Base-by-base conservation (phyloP, 2,888 invertebrate genomes). In the Pristionchus maxplancki region DNA sequence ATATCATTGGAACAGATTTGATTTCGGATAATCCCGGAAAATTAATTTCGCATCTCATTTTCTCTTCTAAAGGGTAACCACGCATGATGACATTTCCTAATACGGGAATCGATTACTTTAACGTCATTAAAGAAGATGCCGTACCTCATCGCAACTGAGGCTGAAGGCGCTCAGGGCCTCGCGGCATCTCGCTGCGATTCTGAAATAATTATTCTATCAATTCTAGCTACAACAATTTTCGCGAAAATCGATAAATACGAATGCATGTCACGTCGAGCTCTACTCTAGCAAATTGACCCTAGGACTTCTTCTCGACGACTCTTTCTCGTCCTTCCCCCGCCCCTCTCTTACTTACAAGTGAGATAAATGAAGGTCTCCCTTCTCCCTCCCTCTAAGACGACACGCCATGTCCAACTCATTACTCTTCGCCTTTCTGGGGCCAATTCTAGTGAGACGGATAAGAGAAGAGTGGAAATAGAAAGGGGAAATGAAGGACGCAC, bases 71-170 rank as follows among this genome's bases (percentile, higher is more conserved):
- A 74, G 71, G 37, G 71, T 40, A 74, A 28, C 40, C 34, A 67
- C 34, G 34, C 31, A 67, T 1, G 24, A 37, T 5, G 24, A 40
- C 71, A 74, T 74, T 64, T 28, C 11, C 64, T 1, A 15, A 31
- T 15, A 64, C 31, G 9, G 31, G 40, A 84, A 84, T 84, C 34
- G n/a, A 89, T 71, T 64, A 78, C 48, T 17, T 17, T 62, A 88
- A 31, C 3, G 13, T 34, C 24, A 74, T 58, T 34, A 31, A 74
- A 87, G n/a, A 58, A n/a, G 44, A 17, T 28, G 37, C 86, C 89
- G 82, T 53, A 92, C 93, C 88, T 94, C 93, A 89, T 94, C 93
- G 90, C 94, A 94, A 85, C 93, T 94, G 74, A 94, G 90, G 84
- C 92, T 93, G 91, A 94, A 94, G 88, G 92, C 92, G 62, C 91